Base-by-base conservation (phyloP, 2,113 vertebrate species). In the Crotophaga sulcirostris region DNA sequence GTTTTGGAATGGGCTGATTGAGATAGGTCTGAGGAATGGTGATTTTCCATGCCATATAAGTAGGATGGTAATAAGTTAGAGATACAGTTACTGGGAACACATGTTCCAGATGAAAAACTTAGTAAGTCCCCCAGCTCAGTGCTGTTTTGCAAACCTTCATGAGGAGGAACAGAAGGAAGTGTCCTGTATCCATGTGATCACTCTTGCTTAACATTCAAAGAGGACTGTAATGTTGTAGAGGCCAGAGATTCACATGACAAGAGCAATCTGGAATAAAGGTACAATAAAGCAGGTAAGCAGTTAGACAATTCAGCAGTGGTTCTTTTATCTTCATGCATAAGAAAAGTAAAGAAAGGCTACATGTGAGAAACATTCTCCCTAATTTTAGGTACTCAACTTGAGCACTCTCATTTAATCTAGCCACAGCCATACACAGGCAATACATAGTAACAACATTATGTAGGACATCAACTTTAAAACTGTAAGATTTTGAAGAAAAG, bases 41-140 rank as follows among this genome's bases (percentile, higher is more conserved):
- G 98, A 69, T 96, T 98, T 60, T 99, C 99, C 51, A 98, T 97
- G 45, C 98, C 95, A 72, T 99, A 97, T 74, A 99, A 98, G 70
- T 98, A 99, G 21, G 99, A 98, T 0, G 98, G 98, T 88, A 99
- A 97, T 7, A 98, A 98, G 90, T 98, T 98, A 87, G 98, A 98
- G 16, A 98, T 55, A 15, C 97, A 93, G 29, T 92, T 98, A 56
- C 97, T 97, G 10, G 98, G 98, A 96, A 98, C 87, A 85, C 98
- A 97, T 2, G 98, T 98, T 70, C 97, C 97, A 7, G 98, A 96
- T 9, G 96, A 97, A 49, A 98, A 94, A 97, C 92, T 96, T 20
- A 98, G 64, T 47, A 98, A 87, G 72, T 99, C 98, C 3, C 93
- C 95, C n/a, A 98, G 97, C 40, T 99, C 98, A 26, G 85, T 91